phyloP scores from a whole-genome alignment of 2,113 vertebrate genomes.

The Clarias magur region DNA sequence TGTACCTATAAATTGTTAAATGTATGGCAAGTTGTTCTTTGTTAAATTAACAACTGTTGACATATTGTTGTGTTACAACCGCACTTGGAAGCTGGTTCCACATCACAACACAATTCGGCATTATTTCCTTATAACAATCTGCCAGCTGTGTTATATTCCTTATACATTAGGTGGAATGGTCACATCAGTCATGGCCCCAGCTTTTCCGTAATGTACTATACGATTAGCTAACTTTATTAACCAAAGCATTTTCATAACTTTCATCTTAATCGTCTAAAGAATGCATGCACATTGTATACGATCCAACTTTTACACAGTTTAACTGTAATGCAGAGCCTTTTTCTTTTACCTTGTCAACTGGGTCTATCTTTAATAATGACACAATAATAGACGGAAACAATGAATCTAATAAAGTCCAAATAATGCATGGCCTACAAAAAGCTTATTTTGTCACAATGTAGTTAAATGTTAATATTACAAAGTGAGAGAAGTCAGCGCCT shows the following conservation, averaged over 20 bases:
- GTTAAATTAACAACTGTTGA: neutral
- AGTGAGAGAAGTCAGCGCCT: conserved; percentile 33
- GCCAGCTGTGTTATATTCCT: neutral
- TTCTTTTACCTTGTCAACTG: neutral
- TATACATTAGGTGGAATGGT: neutral
- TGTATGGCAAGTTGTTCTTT: neutral
- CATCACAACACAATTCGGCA: neutral
- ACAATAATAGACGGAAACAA: neutral
- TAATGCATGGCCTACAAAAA: neutral
- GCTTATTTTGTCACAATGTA: conserved; percentile 17
- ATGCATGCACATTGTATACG: neutral
- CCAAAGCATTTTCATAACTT: neutral
- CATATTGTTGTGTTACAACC: neutral
- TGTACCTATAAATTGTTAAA: neutral
- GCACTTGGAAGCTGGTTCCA: neutral
- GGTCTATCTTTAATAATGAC: neutral
- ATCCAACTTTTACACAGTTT: neutral
- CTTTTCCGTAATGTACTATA: neutral
- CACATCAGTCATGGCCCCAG: neutral
- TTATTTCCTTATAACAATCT: neutral
- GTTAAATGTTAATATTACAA: conserved; percentile 34
- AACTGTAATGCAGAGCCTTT: neutral
- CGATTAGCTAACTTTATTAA: neutral
- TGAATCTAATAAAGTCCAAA: neutral
- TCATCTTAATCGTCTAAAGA: neutral